Evolutionary conservation across 2,797 vertebrate genomes (phyloP).

Genomic region (Octomys mimax): DNA sequence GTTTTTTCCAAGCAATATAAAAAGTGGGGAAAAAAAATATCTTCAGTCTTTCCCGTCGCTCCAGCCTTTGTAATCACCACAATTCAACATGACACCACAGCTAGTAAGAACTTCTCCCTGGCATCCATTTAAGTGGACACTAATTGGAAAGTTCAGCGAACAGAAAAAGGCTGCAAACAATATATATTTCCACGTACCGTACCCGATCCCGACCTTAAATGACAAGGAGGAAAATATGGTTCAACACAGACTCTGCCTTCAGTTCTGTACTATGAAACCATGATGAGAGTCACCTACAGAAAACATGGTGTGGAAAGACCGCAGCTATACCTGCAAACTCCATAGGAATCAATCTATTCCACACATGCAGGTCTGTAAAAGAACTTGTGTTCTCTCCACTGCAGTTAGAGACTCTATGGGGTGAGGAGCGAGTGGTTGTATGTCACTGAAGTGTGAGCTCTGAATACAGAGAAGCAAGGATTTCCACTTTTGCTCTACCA

Average conservation of each 20-base stretch:
- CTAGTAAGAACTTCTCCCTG: constrained; percentile 82
- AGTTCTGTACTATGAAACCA: constrained; percentile 43
- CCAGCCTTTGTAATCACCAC: constrained; percentile 78
- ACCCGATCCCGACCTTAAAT: constrained; percentile 62
- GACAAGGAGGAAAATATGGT: constrained; percentile 48
- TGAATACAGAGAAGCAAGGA: not conserved
- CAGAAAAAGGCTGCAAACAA: constrained; percentile 82
- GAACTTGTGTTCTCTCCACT: not conserved
- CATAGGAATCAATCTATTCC: not conserved
- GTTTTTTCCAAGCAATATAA: constrained; percentile 67
- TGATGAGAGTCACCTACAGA: not conserved
- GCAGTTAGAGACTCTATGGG: not conserved
- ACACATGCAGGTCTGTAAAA: not conserved
- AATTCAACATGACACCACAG: constrained; percentile 74
- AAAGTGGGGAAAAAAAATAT: constrained; percentile 51
- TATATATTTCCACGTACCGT: constrained; percentile 82
- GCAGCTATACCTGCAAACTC: not conserved
- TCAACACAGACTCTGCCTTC: constrained; percentile 59
- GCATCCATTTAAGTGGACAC: constrained; percentile 81
- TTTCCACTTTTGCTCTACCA: not conserved
- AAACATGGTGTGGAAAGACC: not conserved
- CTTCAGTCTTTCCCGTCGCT: constrained; percentile 76
- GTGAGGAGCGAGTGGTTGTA: not conserved
- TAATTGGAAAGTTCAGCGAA: constrained; percentile 88
- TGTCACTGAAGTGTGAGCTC: not conserved